Base-by-base conservation (phyloP, 2,797 vertebrate genomes). In the Brachyrhaphis roseni region DNA sequence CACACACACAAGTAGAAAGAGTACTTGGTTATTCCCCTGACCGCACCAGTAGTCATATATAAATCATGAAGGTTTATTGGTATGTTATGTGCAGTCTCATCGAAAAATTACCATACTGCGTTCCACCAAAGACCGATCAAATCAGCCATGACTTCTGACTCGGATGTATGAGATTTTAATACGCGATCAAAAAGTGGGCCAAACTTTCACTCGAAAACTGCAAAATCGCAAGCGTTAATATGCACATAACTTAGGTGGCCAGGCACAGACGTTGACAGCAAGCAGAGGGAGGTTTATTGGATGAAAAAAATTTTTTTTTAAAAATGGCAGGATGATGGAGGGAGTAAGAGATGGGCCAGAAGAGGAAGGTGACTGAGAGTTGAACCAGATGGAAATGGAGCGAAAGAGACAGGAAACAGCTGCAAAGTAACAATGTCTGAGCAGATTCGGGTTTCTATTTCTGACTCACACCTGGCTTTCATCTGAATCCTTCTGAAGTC, bases 401-500 rank as follows among this genome's bases (percentile, higher is more conserved):
- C n/a, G 31, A 83, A 46, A 51, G 72, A 80, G 70, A 82, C 45
- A 83, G 86, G 82, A 87, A 87, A 76, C 87, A 85, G 87, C 87
- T 88, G 84, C 84, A 80, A 78, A 80, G 41, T 78, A 76, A 82
- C 81, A 78, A 82, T 78, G 72, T 87, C 72, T 81, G 81, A 86
- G 75, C 55, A 78, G 86, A 74, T 84, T 80, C 36, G 41, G n/a
- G 76, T 83, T 89, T 91, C 90, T 87, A 89, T 88, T 88, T 89
- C 85, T 78, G 83, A 89, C 78, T 82, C 72, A 84, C 89, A 90
- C 82, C 88, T 91, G 91, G 80, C 88, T 88, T 88, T 90, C 78
- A 86, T 89, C 80, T 72, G 64, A 81, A 79, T 83, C 77, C 76
- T 64, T 84, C 78, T 84, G 90, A 85, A 89, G 86, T 75, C 57